phyloP scores from a whole-genome alignment of 2,113 vertebrate genomes.

The Halichoerus grypus region DNA sequence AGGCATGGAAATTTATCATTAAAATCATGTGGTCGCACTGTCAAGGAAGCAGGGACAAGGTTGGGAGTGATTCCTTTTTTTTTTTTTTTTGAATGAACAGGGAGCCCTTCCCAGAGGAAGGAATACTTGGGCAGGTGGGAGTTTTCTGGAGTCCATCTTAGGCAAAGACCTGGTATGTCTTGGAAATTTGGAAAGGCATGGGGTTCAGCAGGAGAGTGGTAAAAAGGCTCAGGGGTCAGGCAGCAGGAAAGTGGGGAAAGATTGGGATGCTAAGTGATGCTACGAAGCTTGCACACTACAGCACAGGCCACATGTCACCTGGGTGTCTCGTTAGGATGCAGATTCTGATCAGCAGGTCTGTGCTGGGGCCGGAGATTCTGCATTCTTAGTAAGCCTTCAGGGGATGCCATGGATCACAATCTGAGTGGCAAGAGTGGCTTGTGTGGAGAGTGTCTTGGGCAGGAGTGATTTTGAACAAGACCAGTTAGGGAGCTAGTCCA shows the following conservation, averaged over 20 bases:
- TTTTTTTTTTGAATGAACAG: not conserved
- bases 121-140: not conserved
- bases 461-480: not conserved
- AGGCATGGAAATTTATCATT: not conserved
- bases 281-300: not conserved
- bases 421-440: not conserved
- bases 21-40: not conserved
- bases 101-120: not conserved
- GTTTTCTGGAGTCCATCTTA: not conserved
- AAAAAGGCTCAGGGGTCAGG: not conserved
- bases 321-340: not conserved
- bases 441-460: not conserved
- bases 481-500: not conserved
- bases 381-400: not conserved
- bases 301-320: not conserved
- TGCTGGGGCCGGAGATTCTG: not conserved
- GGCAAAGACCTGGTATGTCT: not conserved
- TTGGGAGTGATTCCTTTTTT: not conserved
- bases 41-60: not conserved
- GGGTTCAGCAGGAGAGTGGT: not conserved
- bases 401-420: not conserved
- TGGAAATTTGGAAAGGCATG: not conserved
- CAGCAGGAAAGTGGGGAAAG: not conserved
- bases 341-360: not conserved
- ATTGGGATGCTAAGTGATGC: not conserved